A percentile compares a stretch with the other conserved stretches of the same genome.
Conservation (phyloP, 2,888 invertebrate genomes). For the Crocallis elinguaria region DNA sequence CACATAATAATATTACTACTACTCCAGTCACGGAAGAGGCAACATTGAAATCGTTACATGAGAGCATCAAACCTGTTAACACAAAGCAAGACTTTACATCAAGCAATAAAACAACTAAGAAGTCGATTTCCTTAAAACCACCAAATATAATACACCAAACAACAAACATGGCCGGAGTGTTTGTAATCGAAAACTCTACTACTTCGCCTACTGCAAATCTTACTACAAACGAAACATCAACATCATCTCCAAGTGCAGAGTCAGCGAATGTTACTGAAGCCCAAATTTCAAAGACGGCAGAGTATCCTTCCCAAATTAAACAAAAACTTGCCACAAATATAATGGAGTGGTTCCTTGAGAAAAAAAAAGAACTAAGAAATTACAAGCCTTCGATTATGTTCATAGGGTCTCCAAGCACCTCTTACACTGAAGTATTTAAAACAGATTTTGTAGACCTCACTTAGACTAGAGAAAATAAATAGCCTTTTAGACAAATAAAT, state of each 20-base stretch:
- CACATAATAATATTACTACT: too few relatives aligned
- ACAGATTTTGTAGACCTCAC: constrained; percentile 56
- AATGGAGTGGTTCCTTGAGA: constrained; percentile 62
- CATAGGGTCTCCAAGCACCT: constrained; percentile 34
- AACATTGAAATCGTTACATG: background rate
- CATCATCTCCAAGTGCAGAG: too few relatives aligned
- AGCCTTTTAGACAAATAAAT: background rate
- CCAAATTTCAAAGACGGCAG: too few relatives aligned
- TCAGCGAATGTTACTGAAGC: too few relatives aligned
- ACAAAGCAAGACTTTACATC: background rate
- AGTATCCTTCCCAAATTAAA: constrained; percentile 5
- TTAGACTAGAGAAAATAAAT: background rate
- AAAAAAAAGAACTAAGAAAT: constrained; percentile 43
- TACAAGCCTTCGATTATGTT: constrained; percentile 38
- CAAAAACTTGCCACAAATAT: constrained; percentile 40
- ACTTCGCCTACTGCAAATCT: too few relatives aligned
- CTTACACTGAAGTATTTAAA: constrained; percentile 2
- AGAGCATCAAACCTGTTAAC: background rate
- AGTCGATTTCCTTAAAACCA: too few relatives aligned
- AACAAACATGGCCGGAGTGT: background rate
- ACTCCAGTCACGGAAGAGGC: too few relatives aligned
- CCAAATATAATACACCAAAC: too few relatives aligned
- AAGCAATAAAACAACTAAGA: background rate
- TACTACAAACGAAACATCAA: too few relatives aligned
- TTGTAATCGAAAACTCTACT: background rate